These are phyloP conservation scores for Azorinus chamasolen DNA, from an alignment of 2,888 invertebrate species.

Conservation along the genomic window DNA sequence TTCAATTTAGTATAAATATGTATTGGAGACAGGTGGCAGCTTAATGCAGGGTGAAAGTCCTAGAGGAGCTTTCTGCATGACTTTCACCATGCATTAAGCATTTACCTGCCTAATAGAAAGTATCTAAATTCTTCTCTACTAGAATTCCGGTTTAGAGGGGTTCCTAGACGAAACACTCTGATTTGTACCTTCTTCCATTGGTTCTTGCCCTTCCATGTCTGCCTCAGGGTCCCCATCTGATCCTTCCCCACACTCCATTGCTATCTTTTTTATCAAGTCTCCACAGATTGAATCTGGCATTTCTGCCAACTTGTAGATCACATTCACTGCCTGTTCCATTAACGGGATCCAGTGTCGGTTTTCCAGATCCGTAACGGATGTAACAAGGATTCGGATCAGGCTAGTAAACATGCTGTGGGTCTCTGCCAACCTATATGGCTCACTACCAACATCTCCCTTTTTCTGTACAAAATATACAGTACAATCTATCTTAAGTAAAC, in stretches of 20 bases:
- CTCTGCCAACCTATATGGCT: constrained; percentile 86
- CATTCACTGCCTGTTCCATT: constrained; percentile 88
- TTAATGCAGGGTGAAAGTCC: too few relatives aligned
- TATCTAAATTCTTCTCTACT: too few relatives aligned
- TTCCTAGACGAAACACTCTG: too few relatives aligned
- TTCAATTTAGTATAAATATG: too few relatives aligned
- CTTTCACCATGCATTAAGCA: too few relatives aligned
- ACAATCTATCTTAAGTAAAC: too few relatives aligned
- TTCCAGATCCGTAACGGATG: constrained; percentile 82
- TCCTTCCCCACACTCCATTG: constrained; percentile 31
- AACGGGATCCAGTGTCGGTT: constrained; percentile 88
- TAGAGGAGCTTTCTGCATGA: too few relatives aligned
- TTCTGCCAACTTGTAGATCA: constrained; percentile 89
- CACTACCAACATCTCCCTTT: constrained; percentile 76
- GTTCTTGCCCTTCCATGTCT: constrained; percentile 19
- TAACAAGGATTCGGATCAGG: constrained; percentile 87
- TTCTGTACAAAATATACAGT: constrained; percentile 66
- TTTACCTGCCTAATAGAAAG: too few relatives aligned
- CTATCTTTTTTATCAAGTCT: constrained; percentile 80
- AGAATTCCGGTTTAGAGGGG: too few relatives aligned
- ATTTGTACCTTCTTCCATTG: constrained; percentile 10
- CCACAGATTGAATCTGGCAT: constrained; percentile 88
- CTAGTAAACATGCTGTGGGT: constrained; percentile 89
- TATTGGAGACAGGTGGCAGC: too few relatives aligned
- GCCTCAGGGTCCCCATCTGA: neutral